phyloP scores from a whole-genome alignment of 2,888 invertebrate genomes.

The Acrobasis repandana region DNA sequence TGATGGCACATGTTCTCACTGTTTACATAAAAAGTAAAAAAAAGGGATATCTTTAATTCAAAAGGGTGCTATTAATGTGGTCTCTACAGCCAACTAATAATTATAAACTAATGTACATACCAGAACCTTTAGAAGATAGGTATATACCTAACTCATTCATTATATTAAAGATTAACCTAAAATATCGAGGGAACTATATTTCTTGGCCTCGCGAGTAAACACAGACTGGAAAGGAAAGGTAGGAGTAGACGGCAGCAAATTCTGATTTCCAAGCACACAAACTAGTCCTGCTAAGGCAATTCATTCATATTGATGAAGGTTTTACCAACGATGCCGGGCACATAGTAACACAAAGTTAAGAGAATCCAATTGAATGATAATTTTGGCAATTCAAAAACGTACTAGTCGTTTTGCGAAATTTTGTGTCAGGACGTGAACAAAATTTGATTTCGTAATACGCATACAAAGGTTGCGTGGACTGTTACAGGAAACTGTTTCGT shows the following conservation, averaged over 20 bases:
- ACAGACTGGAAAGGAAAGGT: conserved; percentile 28
- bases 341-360: conserved; percentile 41
- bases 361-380: conserved; percentile 54
- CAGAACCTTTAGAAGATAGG: no score
- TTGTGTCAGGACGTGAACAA: conserved; percentile 44
- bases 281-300: conserved; percentile 33
- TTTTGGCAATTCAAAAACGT: conserved; percentile 40
- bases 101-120: no score
- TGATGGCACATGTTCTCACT: no score
- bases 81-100: no score
- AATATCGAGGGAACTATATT: neutral
- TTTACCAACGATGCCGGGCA: conserved; percentile 40
- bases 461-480: neutral
- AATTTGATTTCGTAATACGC: conserved; percentile 33
- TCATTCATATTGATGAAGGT: conserved; percentile 46
- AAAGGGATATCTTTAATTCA: no score
- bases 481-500: neutral
- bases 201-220: conserved; percentile 2
- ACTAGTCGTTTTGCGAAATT: conserved; percentile 39
- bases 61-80: no score
- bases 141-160: no score
- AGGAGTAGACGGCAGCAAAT: conserved; percentile 27
- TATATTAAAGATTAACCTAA: neutral
- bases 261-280: conserved; percentile 34
- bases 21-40: no score